These are phyloP conservation scores for Dipodomys stephensi DNA, from an alignment of 2,113 vertebrate species.

Conservation along the genomic window DNA sequence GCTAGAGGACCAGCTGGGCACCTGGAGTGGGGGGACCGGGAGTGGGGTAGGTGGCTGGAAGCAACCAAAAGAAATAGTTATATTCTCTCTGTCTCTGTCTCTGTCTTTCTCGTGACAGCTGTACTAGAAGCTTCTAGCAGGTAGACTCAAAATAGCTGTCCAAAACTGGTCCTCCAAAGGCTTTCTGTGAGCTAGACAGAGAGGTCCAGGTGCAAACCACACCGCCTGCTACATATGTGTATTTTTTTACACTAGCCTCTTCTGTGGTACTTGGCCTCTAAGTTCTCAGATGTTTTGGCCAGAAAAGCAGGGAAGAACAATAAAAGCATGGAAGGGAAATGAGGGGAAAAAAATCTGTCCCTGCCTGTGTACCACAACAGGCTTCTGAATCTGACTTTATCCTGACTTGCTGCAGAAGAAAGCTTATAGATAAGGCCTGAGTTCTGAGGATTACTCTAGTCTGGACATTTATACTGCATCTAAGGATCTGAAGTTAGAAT, in stretches of 20 bases:
- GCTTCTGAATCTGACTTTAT: background rate
- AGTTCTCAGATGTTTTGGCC: background rate
- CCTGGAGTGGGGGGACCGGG: background rate
- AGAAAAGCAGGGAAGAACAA: background rate
- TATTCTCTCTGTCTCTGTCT: background rate
- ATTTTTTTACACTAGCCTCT: background rate
- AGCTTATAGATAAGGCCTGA: background rate
- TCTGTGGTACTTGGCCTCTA: background rate
- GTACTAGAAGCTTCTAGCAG: background rate
- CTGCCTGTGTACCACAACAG: fast-evolving
- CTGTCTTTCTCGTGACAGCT: background rate
- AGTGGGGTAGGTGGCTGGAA: background rate
- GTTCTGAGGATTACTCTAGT: background rate
- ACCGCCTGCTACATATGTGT: no score
- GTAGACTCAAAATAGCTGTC: background rate
- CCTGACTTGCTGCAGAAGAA: background rate
- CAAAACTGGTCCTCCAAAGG: background rate
- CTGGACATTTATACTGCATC: background rate
- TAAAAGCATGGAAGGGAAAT: background rate
- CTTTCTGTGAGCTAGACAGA: background rate
- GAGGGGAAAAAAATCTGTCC: no score
- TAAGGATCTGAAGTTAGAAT: background rate
- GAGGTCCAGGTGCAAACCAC: background rate
- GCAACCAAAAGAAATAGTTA: background rate
- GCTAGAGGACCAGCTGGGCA: background rate